These are phyloP conservation scores for Zophobas morio DNA, from an alignment of 1,140 invertebrate genomes.

Conservation along the genomic window DNA sequence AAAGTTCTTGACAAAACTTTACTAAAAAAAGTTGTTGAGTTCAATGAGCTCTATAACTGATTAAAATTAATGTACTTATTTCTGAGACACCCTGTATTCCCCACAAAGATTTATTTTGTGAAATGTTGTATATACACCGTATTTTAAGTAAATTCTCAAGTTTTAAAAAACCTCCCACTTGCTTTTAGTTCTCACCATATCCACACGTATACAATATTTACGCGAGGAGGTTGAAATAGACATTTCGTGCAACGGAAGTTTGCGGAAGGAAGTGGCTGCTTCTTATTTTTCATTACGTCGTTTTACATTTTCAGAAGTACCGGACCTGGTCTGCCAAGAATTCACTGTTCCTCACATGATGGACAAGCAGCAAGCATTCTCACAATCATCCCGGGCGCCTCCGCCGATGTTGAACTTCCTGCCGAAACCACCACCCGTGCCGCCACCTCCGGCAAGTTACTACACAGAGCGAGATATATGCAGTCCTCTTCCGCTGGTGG, in stretches of 20 bases:
- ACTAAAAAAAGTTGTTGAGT: too few relatives aligned
- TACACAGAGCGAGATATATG: slow-evolving; percentile 75
- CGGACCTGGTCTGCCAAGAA: slow-evolving; percentile 74
- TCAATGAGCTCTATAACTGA: too few relatives aligned
- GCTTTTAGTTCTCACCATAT: not conserved
- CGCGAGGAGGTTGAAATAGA: not conserved
- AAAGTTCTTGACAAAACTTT: too few relatives aligned
- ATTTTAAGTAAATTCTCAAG: too few relatives aligned
- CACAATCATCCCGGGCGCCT: slow-evolving; percentile 55
- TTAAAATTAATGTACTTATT: too few relatives aligned
- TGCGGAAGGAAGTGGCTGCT: not conserved
- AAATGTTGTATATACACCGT: too few relatives aligned
- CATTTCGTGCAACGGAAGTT: not conserved
- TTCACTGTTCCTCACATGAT: slow-evolving; percentile 66
- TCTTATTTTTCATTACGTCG: slow-evolving; percentile 7
- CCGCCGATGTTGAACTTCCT: slow-evolving; percentile 74
- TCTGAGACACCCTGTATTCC: too few relatives aligned
- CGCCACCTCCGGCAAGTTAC: slow-evolving; percentile 82
- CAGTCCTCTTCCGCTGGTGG: slow-evolving; percentile 54
- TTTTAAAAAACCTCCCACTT: too few relatives aligned
- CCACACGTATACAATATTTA: slow-evolving; percentile 9
- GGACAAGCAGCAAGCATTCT: slow-evolving; percentile 17
- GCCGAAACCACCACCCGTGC: slow-evolving; percentile 77
- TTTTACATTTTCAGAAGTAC: slow-evolving; percentile 68
- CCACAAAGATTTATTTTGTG: too few relatives aligned